Base-by-base conservation (phyloP, 2,888 invertebrate genomes). In the Nomada fabriciana region DNA sequence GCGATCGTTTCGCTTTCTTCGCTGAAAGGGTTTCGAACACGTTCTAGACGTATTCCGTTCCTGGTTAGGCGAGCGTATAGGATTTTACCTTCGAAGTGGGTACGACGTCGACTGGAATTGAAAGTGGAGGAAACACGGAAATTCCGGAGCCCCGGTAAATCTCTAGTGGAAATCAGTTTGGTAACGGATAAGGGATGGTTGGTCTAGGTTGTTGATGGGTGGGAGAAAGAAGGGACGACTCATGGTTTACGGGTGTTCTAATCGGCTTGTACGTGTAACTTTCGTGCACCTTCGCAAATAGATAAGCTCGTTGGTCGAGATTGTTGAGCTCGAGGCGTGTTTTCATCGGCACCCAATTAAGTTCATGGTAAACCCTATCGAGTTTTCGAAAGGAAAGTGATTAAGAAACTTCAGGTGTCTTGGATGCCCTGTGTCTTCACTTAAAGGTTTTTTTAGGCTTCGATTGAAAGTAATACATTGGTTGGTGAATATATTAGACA, bases 201-300 rank as follows among this genome's bases (percentile, higher is more conserved):
- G 18, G 47, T 10, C 36, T 20, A 9, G 13, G 3, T 10, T n/a
- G 15, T 23, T 70, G 60, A 18, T 50, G 60, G 52, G 13, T 29
- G 18, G 52, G 15, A 29, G 57, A 50, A 64, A 57, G 29, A 53
- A 50, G 15, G 42, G 52, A 15, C 65, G 63, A 29, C 42, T 50
- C 15, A 29, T 53, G 71, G 75, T 72, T 73, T 78, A 69, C 61
- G 76, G 42, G 88, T 77, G 88, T 86, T 90, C 87, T 90, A 91
- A 91, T 90, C 90, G 90, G 87, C 87, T 84, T 88, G 84, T 84
- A 86, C 84, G 85, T 86, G 85, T 84, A 77, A 85, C 83, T 78
- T 87, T 73, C 77, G 73, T 55, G 79, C 75, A 70, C 68, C 72
- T 68, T 76, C 61, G 78, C 86, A 87, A 86, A 86, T 85, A 86